Percentiles rank a stretch among this genome's conserved stretches.
Conservation (phyloP, 2,797 vertebrate genomes). For the Poeciliopsis infans region DNA sequence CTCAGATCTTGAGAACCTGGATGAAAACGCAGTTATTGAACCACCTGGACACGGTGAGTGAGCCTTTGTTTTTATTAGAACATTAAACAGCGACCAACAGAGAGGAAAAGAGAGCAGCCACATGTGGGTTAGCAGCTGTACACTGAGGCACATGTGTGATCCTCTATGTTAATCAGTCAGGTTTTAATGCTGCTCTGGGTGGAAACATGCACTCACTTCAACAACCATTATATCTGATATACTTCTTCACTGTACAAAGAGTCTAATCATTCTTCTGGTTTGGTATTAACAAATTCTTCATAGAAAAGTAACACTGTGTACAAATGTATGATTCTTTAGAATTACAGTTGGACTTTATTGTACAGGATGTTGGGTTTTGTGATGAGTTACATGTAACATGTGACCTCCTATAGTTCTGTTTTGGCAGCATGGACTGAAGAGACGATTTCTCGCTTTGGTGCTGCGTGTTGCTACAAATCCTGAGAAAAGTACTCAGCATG, state of each 20-base stretch:
- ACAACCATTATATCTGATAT: conserved; percentile 63
- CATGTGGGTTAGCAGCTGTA: conserved; percentile 54
- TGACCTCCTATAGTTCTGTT: background rate
- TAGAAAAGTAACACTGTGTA: conserved; percentile 73
- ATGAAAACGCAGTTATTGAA: conserved; percentile 32
- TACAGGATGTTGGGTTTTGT: conserved; percentile 36
- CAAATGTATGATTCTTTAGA: conserved; percentile 56
- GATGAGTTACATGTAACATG: background rate
- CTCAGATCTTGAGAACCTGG: conserved; percentile 30
- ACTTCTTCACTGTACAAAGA: conserved; percentile 71
- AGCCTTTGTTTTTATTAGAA: conserved; percentile 76
- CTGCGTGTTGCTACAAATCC: conserved; percentile 60
- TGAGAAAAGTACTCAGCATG: conserved; percentile 53
- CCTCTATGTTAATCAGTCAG: conserved; percentile 26
- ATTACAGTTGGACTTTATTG: conserved; percentile 17
- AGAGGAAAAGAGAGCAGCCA: conserved; percentile 61
- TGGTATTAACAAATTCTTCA: conserved; percentile 49
- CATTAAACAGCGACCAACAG: conserved; percentile 69
- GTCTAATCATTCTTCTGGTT: conserved; percentile 18
- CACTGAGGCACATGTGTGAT: conserved; percentile 27
- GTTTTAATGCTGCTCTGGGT: conserved; percentile 28
- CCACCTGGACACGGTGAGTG: conserved; percentile 28
- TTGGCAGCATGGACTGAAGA: conserved; percentile 6
- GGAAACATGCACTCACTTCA: conserved; percentile 70
- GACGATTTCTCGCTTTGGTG: conserved; percentile 25